Base-by-base conservation (phyloP, 2,113 vertebrate species). In the Limnothrissa miodon region DNA sequence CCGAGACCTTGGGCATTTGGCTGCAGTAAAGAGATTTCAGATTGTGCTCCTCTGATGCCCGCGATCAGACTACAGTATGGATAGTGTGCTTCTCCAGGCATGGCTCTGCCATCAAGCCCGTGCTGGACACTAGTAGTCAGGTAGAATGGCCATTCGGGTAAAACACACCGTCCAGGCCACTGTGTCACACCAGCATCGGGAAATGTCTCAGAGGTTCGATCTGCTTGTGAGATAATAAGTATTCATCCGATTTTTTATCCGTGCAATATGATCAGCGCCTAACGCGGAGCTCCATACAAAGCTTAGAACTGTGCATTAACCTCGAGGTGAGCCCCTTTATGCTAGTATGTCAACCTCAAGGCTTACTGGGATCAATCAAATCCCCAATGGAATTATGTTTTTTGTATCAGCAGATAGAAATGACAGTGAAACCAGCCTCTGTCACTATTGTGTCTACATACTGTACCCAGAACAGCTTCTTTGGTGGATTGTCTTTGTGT, bases 1-100 rank as follows among this genome's bases (percentile, higher is more conserved):
- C 59, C 15, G 59, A 33, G 59, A 66, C 59, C 0, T 1, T n/a
- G 29, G 59, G 59, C 25, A 13, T 66, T 66, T 66, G 59, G 59
- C 59, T 29, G n/a, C 59, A 33, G 25, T 66, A 66, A 66, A 66
- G 59, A 66, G 59, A 66, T 66, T 66, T 66, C 59, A 29, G 25
- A 66, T 25, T 4, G 59, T 1, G n/a, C 29, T 25, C 59, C 25
- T 33, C 29, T 66, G 29, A 33, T 33, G n/a, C 7, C 51, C 25
- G 25, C 25, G 13, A n/a, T 66, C 59, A 66, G 7, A 29, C n/a
- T n/a, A n/a, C 59, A 29, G 59, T 25, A 33, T 33, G 59, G 59
- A 66, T 13, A 25, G 25, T 33, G 29, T n/a, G n/a, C 59, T 66
- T 3, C 33, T 33, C 13, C 29, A 66, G n/a, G 59, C 59, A 29